phyloP scores from a whole-genome alignment of 2,888 invertebrate species.

The Acrobasis consociella region DNA sequence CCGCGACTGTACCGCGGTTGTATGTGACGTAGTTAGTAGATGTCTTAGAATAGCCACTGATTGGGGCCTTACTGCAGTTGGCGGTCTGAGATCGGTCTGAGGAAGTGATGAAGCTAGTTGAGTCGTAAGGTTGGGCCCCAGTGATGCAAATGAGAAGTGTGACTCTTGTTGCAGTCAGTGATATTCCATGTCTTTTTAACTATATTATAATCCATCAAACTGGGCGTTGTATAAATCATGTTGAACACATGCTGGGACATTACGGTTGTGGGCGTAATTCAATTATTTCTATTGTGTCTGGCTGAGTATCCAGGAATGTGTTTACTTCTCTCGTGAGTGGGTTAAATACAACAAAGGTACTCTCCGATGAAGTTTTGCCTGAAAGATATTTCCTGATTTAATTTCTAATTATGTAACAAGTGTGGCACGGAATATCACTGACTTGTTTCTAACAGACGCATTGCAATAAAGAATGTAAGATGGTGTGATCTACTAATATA shows the following conservation, averaged over 20 bases:
- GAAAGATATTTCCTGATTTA: no score
- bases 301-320: no score
- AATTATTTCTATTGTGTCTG: no score
- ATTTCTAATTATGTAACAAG: neutral
- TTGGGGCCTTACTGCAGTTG: slow-evolving; percentile 11
- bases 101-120: neutral
- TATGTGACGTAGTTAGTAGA: slow-evolving; percentile 13
- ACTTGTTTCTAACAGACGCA: slow-evolving; percentile 26
- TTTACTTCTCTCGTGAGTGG: no score
- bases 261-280: no score
- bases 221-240: no score
- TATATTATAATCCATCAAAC: neutral
- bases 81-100: neutral
- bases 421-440: slow-evolving; percentile 12
- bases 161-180: neutral
- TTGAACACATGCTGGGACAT: no score
- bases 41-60: slow-evolving; percentile 4
- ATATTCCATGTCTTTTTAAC: neutral
- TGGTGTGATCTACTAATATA: slow-evolving; percentile 45
- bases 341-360: no score
- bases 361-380: no score
- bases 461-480: slow-evolving; percentile 37
- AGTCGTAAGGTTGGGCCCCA: neutral
- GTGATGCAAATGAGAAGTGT: neutral
- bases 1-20: neutral